These are phyloP conservation scores for Cathartes aura DNA, from an alignment of 2,113 vertebrate species.

Conservation along the genomic window DNA sequence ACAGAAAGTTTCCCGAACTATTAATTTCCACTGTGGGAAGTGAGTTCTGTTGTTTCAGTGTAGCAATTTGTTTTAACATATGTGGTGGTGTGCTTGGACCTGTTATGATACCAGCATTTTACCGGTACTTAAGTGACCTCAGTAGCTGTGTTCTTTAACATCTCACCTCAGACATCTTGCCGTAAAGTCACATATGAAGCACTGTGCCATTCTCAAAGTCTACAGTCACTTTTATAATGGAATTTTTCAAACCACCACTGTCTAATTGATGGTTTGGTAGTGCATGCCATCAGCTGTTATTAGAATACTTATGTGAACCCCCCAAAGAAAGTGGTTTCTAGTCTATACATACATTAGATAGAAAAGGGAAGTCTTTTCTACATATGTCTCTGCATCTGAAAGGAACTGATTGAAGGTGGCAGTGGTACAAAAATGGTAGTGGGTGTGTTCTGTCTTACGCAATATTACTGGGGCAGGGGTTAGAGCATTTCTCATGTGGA, in stretches of 20 bases:
- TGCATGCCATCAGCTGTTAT: neutral
- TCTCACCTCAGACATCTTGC: neutral
- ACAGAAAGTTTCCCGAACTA: neutral
- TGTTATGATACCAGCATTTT: neutral
- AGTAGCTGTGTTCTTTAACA: neutral
- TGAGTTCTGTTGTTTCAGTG: neutral
- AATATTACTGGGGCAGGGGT: neutral
- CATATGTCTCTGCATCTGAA: neutral
- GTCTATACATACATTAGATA: neutral
- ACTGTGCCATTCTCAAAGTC: neutral
- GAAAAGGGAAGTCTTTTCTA: neutral
- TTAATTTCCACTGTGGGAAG: neutral
- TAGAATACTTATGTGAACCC: neutral
- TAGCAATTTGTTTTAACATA: neutral
- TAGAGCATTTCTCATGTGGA: neutral
- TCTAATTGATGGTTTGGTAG: neutral
- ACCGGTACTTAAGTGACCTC: neutral
- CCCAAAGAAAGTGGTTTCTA: neutral
- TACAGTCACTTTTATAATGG: neutral
- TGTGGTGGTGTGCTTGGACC: accelerated
- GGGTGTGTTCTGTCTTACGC: neutral
- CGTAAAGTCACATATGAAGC: neutral
- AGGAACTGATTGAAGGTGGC: neutral
- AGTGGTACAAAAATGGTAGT: neutral
- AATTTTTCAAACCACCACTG: neutral